A percentile compares a stretch with the other conserved stretches of the same genome.
phyloP scores from a whole-genome alignment of 2,888 invertebrate genomes.

The Epistrophe eligans region DNA sequence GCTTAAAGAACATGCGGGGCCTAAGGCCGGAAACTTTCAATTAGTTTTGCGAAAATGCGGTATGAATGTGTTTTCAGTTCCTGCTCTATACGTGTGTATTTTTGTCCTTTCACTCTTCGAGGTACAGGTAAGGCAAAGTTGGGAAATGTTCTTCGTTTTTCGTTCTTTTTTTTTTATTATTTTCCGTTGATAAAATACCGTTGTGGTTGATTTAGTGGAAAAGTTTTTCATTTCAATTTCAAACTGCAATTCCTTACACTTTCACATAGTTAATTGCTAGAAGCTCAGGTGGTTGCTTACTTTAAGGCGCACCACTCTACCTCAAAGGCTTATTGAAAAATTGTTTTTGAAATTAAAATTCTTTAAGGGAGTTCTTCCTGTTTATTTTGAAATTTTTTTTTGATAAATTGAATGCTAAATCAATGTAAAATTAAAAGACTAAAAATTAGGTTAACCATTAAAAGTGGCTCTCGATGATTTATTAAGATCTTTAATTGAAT shows the following conservation, averaged over 20 bases:
- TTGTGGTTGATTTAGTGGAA: slow-evolving; percentile 72
- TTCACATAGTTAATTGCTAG: slow-evolving; percentile 28
- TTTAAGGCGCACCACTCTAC: slow-evolving; percentile 15
- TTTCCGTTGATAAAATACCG: slow-evolving; percentile 36
- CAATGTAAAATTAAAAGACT: too few relatives aligned
- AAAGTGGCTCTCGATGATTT: too few relatives aligned
- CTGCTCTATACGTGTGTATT: slow-evolving; percentile 1
- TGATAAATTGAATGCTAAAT: too few relatives aligned
- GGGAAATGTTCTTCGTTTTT: slow-evolving; percentile 56
- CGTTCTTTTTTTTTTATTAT: slow-evolving; percentile 14
- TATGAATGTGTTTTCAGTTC: slow-evolving; percentile 51
- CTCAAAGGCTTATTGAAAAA: slow-evolving; percentile 45
- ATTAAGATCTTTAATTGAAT: too few relatives aligned
- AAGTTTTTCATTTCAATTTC: slow-evolving; percentile 61
- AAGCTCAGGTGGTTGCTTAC: slow-evolving; percentile 58
- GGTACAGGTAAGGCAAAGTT: background rate
- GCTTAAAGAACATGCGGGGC: slow-evolving; percentile 25
- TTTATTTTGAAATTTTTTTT: slow-evolving; percentile 4
- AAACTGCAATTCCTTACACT: slow-evolving; percentile 44
- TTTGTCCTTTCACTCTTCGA: background rate
- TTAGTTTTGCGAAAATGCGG: slow-evolving; percentile 65
- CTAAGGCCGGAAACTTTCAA: slow-evolving; percentile 71
- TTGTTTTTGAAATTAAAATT: slow-evolving; percentile 30
- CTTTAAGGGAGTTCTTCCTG: background rate
- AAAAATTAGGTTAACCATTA: too few relatives aligned